Conservation (phyloP, 2,797 vertebrate genomes). For the Hypotaenidia philippensis region DNA sequence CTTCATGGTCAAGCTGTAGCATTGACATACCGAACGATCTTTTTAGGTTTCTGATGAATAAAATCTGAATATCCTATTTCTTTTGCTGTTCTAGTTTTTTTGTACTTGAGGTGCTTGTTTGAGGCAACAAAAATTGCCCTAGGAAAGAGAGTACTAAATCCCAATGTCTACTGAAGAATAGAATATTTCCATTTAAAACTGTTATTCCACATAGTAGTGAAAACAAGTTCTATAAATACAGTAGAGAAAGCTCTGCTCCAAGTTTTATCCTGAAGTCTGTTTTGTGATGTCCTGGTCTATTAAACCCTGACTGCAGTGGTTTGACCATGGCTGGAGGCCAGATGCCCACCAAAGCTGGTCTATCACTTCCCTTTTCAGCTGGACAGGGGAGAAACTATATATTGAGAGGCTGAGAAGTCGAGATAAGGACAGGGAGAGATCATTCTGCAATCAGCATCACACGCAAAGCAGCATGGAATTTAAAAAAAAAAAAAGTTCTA, state of each 20-base stretch:
- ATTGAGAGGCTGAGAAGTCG: too few relatives aligned
- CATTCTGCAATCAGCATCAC: too few relatives aligned
- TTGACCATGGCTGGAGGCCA: too few relatives aligned
- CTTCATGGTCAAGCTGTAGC: not conserved
- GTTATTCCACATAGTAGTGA: not conserved
- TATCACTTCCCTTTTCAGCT: too few relatives aligned
- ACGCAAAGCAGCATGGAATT: too few relatives aligned
- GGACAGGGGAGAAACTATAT: too few relatives aligned
- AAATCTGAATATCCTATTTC: not conserved
- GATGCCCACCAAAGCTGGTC: too few relatives aligned
- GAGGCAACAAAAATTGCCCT: not conserved
- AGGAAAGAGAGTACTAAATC: not conserved
- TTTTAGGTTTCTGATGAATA: not conserved
- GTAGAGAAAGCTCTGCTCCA: not conserved
- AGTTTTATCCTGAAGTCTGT: not conserved
- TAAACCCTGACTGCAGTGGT: not conserved
- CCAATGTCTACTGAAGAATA: not conserved
- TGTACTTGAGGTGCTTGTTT: not conserved
- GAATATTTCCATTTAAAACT: not conserved
- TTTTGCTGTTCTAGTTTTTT: not conserved
- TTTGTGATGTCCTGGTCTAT: not conserved
- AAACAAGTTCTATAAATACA: not conserved
- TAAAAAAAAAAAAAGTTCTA: too few relatives aligned
- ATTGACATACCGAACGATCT: accelerated
- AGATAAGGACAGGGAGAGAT: too few relatives aligned